Evolutionary conservation across 2,888 invertebrate species (phyloP), one percentile per base, ranked within the genome.

Genomic region (Coelinius sp.): DNA sequence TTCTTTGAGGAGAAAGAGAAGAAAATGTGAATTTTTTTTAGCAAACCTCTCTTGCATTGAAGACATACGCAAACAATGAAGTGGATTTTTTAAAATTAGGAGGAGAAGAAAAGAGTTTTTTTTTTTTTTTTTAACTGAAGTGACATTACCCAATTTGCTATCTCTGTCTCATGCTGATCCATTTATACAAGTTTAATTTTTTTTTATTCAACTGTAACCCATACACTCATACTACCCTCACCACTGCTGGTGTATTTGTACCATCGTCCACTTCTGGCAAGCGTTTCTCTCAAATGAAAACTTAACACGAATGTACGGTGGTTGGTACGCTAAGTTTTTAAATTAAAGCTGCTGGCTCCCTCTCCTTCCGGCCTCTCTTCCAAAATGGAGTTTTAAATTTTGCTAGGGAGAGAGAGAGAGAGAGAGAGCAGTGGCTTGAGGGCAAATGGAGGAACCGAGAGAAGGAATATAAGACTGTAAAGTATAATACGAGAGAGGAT

Each of bases 231-330:
- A 41, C 68, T 8, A 35, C 31, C 14, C 46, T 8, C 14, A 41
- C 17, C 20, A 2, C 22, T 41, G 38, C 35, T 22, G 27, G 7
- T 59, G 59, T 31, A 31, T 59, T 35, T 59, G 74, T 74, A 49
- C 59, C 35, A 73, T 69, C 62, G 70, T 77, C 77, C 70, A 80
- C 78, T 81, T 79, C 79, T 78, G 79, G 78, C 80, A 82, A 79
- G 73, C 77, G 70, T 82, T 82, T 79, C 78, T 77, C 76, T 78
- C 75, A 79, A 81, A 82, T 83, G 80, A 83, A 83, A 83, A 82
- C 82, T 83, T 82, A 83, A 83, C 80, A 78, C 79, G 79, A 79
- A 79, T 77, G 70, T 68, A 66, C 63, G 63, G 41, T 63, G 24
- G 41, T 63, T 63, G 63, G 75, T 70, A 67, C 68, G 56, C 56